These are phyloP conservation scores for Saccostrea cuccullata DNA, from an alignment of 1,140 invertebrate species.

Conservation along the genomic window DNA sequence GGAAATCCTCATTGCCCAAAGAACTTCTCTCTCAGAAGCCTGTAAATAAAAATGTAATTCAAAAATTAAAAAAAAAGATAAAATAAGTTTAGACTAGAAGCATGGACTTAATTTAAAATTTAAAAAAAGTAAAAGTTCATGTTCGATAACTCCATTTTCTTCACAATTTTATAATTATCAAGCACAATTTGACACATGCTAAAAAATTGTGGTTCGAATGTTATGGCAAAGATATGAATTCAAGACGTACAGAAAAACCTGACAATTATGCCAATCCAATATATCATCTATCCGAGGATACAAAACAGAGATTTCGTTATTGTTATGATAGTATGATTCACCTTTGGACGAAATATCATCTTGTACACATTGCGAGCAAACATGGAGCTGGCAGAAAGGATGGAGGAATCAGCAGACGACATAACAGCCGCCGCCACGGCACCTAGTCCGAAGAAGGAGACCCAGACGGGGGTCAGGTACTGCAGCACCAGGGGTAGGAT, in stretches of 20 bases:
- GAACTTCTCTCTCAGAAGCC: slow-evolving; percentile 87
- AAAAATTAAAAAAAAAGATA: no score
- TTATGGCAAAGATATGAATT: no score
- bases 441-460: slow-evolving; percentile 97
- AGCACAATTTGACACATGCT: no score
- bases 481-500: slow-evolving; percentile 97
- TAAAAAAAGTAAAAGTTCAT: no score
- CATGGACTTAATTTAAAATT: no score
- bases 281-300: no score
- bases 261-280: no score
- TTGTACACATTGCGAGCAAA: slow-evolving; percentile 99
- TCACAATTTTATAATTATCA: no score
- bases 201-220: no score
- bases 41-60: slow-evolving; percentile 54
- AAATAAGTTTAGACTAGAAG: no score
- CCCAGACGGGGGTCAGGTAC: slow-evolving; percentile 93
- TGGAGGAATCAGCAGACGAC: slow-evolving; percentile 98
- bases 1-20: slow-evolving; percentile 96
- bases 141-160: no score
- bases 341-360: slow-evolving; percentile 94
- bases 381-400: slow-evolving; percentile 99
- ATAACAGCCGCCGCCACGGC: slow-evolving; percentile 98
- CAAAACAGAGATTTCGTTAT: background rate
- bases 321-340: slow-evolving; percentile 71
- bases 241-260: no score